phyloP scores from a whole-genome alignment of 2,888 invertebrate genomes.

The Glaucopsyche alexis region DNA sequence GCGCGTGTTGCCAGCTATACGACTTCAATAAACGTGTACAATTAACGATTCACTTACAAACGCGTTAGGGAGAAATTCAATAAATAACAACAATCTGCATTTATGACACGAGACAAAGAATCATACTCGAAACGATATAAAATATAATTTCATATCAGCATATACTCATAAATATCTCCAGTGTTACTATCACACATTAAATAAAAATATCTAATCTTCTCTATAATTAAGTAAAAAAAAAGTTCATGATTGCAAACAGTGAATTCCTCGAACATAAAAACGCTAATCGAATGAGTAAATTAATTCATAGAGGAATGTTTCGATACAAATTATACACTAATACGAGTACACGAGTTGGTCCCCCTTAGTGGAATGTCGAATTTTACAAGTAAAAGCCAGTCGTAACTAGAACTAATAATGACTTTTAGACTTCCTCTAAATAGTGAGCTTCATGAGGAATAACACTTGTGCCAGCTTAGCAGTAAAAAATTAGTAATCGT shows the following conservation, averaged over 20 bases:
- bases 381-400: constrained; percentile 32
- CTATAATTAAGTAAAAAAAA: constrained; percentile 72
- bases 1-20: constrained; percentile 43
- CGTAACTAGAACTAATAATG: constrained; percentile 32
- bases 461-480: constrained; percentile 56
- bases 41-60: constrained; percentile 19
- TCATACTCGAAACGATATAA: constrained; percentile 70
- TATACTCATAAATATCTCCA: constrained; percentile 75
- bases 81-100: constrained; percentile 74
- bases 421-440: constrained; percentile 30
- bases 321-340: constrained; percentile 7
- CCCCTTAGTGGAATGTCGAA: constrained; percentile 73
- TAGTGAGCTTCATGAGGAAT: constrained; percentile 61
- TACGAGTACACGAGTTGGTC: constrained; percentile 52
- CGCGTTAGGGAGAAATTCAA: constrained; percentile 45
- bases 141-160: constrained; percentile 71
- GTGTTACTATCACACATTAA: constrained; percentile 75
- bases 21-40: constrained; percentile 11
- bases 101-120: constrained; percentile 70
- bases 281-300: constrained; percentile 33
- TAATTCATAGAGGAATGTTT: constrained; percentile 29
- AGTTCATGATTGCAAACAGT: constrained; percentile 69
- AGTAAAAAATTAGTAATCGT: constrained; percentile 62
- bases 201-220: constrained; percentile 77
- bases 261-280: constrained; percentile 46